These are phyloP conservation scores for Amblyornis subalaris DNA, from an alignment of 2,113 vertebrate genomes.

Conservation along the genomic window DNA sequence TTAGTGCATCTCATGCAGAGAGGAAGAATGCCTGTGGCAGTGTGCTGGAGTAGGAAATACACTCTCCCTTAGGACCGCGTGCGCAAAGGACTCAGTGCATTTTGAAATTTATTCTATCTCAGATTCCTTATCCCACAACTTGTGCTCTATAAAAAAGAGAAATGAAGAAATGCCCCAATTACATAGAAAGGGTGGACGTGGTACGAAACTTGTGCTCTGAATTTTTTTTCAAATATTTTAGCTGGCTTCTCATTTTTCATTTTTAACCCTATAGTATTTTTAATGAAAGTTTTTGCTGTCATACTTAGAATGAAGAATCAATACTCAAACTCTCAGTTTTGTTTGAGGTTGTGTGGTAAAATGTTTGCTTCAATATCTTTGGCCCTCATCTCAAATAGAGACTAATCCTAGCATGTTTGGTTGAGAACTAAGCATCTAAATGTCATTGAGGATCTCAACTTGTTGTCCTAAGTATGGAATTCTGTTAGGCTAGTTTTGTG, in stretches of 20 bases:
- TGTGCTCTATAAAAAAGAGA: neutral
- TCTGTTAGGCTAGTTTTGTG: neutral
- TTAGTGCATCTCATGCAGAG: neutral
- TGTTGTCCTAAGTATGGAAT: neutral
- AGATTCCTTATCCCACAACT: neutral
- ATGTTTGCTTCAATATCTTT: neutral
- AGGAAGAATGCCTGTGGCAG: neutral
- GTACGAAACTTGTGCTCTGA: neutral
- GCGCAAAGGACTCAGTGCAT: rapidly evolving
- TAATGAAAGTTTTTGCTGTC: neutral
- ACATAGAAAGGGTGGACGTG: neutral
- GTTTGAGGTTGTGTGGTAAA: neutral
- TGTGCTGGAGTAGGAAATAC: neutral
- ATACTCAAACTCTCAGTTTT: neutral
- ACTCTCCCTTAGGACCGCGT: neutral
- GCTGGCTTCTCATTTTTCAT: neutral
- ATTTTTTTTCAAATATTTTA: neutral
- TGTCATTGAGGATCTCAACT: neutral
- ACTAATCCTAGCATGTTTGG: neutral
- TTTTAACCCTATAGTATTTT: neutral
- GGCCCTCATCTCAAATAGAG: neutral
- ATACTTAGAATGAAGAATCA: neutral
- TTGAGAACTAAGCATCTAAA: neutral
- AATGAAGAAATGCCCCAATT: neutral
- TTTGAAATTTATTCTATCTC: neutral